Evolutionary conservation across 2,113 vertebrate species (phyloP), one percentile per base, ranked within the genome.

Genomic region (Mystacornis crossleyi): DNA sequence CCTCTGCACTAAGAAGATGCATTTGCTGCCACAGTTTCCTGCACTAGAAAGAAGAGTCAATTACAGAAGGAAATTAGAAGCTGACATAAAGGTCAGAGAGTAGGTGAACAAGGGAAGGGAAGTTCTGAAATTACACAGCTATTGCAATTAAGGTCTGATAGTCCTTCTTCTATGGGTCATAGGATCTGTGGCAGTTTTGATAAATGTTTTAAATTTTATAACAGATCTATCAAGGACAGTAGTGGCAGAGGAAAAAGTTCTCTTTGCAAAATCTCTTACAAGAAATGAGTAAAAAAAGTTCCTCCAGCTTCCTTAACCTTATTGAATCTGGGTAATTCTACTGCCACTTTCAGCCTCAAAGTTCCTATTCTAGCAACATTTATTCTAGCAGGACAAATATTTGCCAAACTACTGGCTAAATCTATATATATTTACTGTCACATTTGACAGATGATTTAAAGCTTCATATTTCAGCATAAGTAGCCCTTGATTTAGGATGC

Each of bases 61-160:
- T 92, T 95, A 93, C 50, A 66, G 60, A 83, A 89, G 71, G 82
- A 95, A 94, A 93, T 94, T 85, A 96, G 67, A 93, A 89, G 72
- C 67, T 86, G 89, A 50, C 72, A 67, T 69, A 73, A 82, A 90
- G 88, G 94, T 88, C 67, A 86, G 64, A 79, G 42, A 82, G 58
- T 29, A 82, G 91, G 79, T 67, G 89, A 93, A 74, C 38, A 86
- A 70, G 72, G 26, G 70, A 92, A 94, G 25, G 28, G 42, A 90
- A 86, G 34, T 73, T 81, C 80, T 89, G 64, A 90, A 92, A 93
- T 89, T 74, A 90, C 78, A 93, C 31, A 87, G 81, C 48, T 85
- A 55, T 50, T 82, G 78, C 82, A 92, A 78, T 95, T 96, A 95
- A 93, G 24, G 67, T 69, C 80, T 92, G 72, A 69, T 66, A 84